Base-by-base conservation (phyloP, 1,140 invertebrate species). In the Drosophila nasuta region DNA sequence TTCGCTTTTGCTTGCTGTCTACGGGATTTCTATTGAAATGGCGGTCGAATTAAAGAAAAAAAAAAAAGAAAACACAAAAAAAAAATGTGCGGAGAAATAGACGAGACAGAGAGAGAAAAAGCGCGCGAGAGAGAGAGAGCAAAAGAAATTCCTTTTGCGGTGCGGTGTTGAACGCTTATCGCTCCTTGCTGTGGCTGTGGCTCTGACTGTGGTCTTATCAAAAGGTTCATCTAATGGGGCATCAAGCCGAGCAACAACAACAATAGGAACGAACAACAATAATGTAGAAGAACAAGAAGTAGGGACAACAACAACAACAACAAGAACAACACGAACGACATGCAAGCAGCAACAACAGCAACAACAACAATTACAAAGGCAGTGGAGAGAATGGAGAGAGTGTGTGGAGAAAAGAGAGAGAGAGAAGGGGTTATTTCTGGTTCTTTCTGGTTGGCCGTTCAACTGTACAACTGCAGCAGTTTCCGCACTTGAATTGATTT, bases 401-500 rank as follows among this genome's bases (percentile, higher is more conserved):
- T 0, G 30, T 13, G 7, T 10, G 54, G 43, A 25, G 11, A 15
- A 15, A 10, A 11, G 20, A 8, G 1, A 0, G n/a, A 38, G 35
- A 15, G 63, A 35, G 11, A n/a, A 20, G 1, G 2, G 13, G 6
- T 17, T 52, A 20, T 33, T 35, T 28, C 10, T 30, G 33, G 5
- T 56, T 35, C 7, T 54, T 35, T 66, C 59, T 71, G 59, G 45
- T 54, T 68, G 74, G 38, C 70, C 60, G 82, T 76, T 83, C 80
- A 83, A 82, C 80, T 83, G 77, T 75, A 88, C 83, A 88, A 87
- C 83, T 87, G 80, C 83, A 87, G 83, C 83, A 77, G 85, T 75
- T 87, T 88, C 83, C 83, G 83, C 71, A 75, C 80, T 88, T 82
- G 73, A 87, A 87, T 87, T 87, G 80, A 87, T 87, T 87, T 88